Evolutionary conservation across 2,113 vertebrate species (phyloP).

Genomic region (Microcebus lehilahytsara): DNA sequence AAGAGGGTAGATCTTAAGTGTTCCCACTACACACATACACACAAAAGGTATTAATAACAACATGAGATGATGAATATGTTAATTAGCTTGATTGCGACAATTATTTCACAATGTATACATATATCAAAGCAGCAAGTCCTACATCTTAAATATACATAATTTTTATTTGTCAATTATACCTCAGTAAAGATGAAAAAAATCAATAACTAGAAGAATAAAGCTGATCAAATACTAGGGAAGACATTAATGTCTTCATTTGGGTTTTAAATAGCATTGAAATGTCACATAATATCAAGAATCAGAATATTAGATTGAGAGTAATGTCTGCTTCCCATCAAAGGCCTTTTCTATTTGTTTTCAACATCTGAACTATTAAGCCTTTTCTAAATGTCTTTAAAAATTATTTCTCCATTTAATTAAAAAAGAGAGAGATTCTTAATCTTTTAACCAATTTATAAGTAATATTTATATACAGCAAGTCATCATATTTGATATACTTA

Average conservation of each 20-base stretch:
- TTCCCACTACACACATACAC: background rate
- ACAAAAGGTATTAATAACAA: background rate
- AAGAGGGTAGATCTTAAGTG: background rate
- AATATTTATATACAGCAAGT: slow-evolving; percentile 4
- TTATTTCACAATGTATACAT: background rate
- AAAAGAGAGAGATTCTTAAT: slow-evolving; percentile 9
- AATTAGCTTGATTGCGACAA: background rate
- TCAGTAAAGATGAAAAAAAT: background rate
- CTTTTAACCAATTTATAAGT: background rate
- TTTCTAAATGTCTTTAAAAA: slow-evolving; percentile 11
- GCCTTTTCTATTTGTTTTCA: slow-evolving; percentile 1
- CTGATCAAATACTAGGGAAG: background rate
- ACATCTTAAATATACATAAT: background rate
- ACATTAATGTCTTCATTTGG: background rate
- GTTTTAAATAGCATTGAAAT: background rate
- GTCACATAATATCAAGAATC: background rate
- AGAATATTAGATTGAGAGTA: background rate
- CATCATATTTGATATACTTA: background rate
- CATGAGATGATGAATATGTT: background rate
- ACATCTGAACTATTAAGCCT: background rate
- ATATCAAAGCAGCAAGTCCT: background rate
- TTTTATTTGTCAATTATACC: background rate
- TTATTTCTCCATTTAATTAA: slow-evolving; percentile 28
- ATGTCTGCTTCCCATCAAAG: background rate
- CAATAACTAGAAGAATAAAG: background rate